These are phyloP conservation scores for Neelides folsomi DNA, from an alignment of 2,888 invertebrate species.

Conservation along the genomic window DNA sequence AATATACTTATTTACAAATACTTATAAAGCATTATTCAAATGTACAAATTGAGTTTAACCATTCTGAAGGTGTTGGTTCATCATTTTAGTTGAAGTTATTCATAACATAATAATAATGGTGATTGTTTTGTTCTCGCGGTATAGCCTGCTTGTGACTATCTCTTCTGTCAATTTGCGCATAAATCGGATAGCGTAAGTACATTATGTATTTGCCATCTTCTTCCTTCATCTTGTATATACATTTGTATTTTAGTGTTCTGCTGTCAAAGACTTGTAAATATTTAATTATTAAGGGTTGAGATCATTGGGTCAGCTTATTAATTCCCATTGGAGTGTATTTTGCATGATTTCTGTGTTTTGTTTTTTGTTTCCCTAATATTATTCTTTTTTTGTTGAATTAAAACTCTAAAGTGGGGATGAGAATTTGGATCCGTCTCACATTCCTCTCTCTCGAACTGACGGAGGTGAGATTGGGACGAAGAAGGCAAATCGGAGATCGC, in stretches of 20 bases:
- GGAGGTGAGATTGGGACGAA: background rate
- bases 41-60: too few relatives aligned
- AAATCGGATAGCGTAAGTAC: slow-evolving; percentile 84
- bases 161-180: slow-evolving; percentile 82
- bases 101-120: too few relatives aligned
- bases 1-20: too few relatives aligned
- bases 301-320: too few relatives aligned
- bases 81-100: too few relatives aligned
- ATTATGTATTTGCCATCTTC: background rate
- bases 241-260: slow-evolving; percentile 7
- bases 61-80: too few relatives aligned
- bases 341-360: too few relatives aligned
- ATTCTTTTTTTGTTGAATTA: background rate
- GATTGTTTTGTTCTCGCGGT: slow-evolving; percentile 30
- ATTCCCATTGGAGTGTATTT: too few relatives aligned
- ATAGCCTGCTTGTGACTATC: slow-evolving; percentile 83
- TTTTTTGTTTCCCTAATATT: background rate
- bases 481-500: slow-evolving; percentile 5
- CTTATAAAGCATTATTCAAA: too few relatives aligned
- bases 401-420: slow-evolving; percentile 4
- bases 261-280: too few relatives aligned
- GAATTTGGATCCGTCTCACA: slow-evolving; percentile 3
- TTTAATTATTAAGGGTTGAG: too few relatives aligned
- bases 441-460: slow-evolving; percentile 9
- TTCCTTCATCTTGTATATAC: background rate